These are phyloP conservation scores for Corvus cornix DNA, from an alignment of 2,113 vertebrate genomes.

Conservation along the genomic window DNA sequence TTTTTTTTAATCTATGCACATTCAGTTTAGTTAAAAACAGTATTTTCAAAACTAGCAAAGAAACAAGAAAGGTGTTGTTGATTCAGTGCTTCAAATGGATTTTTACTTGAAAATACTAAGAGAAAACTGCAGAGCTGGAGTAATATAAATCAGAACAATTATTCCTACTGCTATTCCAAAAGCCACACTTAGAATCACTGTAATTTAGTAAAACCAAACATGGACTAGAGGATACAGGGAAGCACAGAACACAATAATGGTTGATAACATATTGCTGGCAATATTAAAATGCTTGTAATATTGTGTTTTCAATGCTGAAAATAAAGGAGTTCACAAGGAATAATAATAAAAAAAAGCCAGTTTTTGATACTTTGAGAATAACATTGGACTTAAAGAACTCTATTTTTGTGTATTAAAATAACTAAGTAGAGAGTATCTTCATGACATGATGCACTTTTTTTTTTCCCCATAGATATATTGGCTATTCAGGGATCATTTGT, in stretches of 20 bases:
- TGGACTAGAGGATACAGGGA: neutral
- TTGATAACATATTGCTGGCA: neutral
- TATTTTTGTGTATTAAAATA: neutral
- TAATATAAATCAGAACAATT: neutral
- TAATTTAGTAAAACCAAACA: neutral
- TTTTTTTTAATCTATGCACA: neutral
- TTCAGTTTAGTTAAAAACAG: neutral
- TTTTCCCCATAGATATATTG: neutral
- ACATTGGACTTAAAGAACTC: neutral
- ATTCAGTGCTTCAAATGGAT: neutral
- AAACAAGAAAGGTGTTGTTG: neutral
- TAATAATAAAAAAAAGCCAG: rapidly evolving
- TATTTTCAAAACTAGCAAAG: neutral
- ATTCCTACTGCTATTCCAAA: neutral
- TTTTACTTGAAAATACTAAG: neutral
- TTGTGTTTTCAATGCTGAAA: neutral
- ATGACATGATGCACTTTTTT: neutral
- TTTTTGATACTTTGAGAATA: neutral
- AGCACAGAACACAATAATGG: neutral
- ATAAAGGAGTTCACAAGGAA: neutral
- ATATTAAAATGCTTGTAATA: neutral
- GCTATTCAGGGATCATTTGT: neutral
- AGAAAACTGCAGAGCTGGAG: neutral
- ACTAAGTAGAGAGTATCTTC: neutral
- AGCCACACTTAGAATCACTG: neutral